Evolutionary conservation across 2,113 vertebrate genomes (phyloP).

Genomic region (Paralichthys olivaceus): DNA sequence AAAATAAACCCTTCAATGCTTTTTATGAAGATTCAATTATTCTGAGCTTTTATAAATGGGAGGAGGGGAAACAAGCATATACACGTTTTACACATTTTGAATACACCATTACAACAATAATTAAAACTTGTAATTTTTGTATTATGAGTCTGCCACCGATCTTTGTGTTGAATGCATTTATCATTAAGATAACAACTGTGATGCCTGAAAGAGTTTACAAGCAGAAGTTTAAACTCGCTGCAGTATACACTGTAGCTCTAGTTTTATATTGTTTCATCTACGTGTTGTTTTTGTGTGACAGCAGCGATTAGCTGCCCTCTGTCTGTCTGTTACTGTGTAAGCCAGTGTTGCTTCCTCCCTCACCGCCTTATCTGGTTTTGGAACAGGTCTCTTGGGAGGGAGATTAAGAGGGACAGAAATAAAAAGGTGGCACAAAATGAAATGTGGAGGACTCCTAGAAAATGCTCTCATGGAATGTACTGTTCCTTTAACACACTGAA

Average conservation of each 20-base stretch:
- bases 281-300: not conserved
- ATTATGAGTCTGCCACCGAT: not conserved
- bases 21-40: too few species aligned
- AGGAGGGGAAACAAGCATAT: too few species aligned
- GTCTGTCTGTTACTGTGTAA: slow-evolving; percentile 27
- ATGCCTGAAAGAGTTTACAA: not conserved
- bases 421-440: slow-evolving; percentile 16
- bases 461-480: not conserved
- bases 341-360: slow-evolving; percentile 11
- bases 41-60: too few species aligned
- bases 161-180: slow-evolving; percentile 32
- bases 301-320: slow-evolving; percentile 14
- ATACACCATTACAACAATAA: not conserved
- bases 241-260: not conserved
- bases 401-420: slow-evolving; percentile 43
- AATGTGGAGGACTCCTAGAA: slow-evolving; percentile 9
- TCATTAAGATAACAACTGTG: slow-evolving; percentile 10
- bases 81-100: too few species aligned
- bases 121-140: not conserved
- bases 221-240: not conserved
- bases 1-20: not conserved
- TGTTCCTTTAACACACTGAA: not conserved
- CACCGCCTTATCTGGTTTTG: slow-evolving; percentile 46
- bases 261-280: not conserved
- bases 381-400: slow-evolving; percentile 45